Base-by-base conservation (phyloP, 2,113 vertebrate genomes). In the Carassius carassius region DNA sequence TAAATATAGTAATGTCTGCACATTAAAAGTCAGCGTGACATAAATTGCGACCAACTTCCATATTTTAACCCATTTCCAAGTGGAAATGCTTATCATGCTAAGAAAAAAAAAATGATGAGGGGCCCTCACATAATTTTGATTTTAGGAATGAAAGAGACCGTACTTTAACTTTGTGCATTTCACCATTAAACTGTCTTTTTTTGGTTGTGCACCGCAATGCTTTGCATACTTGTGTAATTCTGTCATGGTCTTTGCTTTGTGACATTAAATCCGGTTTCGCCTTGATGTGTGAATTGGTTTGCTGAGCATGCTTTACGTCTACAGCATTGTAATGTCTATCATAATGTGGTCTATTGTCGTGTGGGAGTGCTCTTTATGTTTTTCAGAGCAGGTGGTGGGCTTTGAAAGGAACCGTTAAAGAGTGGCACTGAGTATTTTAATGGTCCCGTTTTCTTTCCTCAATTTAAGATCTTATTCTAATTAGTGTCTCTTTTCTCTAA, bases 381-480 rank as follows among this genome's bases (percentile, higher is more conserved):
- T 87, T 72, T 76, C 29, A 14, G 85, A 67, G 37, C 81, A 81
- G 83, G 81, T 83, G 82, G 73, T 81, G 47, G 23, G 79, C 78
- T 88, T 89, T 89, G 86, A 87, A 86, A 29, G 29, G 54, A 74
- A 86, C 72, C 54, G 67, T 58, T 86, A 87, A 83, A 86, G 81
- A 86, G 70, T 41, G 78, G 69, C 75, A 78, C 67, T 86, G 87
- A 85, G 86, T 75, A 85, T 88, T 88, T 86, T 89, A 89, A 87
- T 85, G 80, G 85, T 69, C 77, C 76, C 35, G 32, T 83, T 88
- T 70, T 84, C 62, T 86, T 76, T 87, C 85, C 80, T 88, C 81
- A 13, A 82, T 87, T 87, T 81, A 89, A 88, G 82, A 79, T 82
- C 85, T 88, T 89, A 90, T 90, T 84, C 85, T 90, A 89, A 90